Evolutionary conservation across 2,888 invertebrate species (phyloP).

Genomic region (Aporophyla nigra): DNA sequence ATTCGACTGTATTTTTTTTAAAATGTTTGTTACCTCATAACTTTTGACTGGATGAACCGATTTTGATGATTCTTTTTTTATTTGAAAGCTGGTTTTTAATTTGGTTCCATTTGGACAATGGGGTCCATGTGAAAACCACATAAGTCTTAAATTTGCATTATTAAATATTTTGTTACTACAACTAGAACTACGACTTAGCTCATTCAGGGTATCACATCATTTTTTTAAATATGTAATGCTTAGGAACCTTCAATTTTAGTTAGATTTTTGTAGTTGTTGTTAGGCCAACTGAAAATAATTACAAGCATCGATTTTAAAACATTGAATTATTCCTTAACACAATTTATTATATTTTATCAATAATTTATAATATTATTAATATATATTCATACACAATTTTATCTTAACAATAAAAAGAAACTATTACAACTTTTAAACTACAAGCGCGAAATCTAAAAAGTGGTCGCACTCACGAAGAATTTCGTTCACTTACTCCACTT

Average conservation of each 20-base stretch:
- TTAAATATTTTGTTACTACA: neutral
- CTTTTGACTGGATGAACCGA: no score
- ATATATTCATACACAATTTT: conserved; percentile 12
- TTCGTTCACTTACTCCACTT: no score
- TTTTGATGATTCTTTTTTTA: no score
- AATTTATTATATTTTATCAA: conserved; percentile 34
- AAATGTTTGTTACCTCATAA: no score
- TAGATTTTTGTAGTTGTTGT: neutral
- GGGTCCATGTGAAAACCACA: no score
- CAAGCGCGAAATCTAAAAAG: neutral
- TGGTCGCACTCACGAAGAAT: no score
- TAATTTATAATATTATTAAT: neutral
- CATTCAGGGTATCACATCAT: neutral
- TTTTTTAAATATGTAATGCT: neutral
- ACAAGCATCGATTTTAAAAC: neutral
- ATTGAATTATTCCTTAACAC: neutral
- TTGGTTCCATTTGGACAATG: no score
- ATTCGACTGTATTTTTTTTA: no score
- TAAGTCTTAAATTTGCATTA: no score
- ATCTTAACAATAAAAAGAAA: neutral
- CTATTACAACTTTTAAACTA: no score
- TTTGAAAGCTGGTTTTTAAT: no score
- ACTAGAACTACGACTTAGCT: neutral
- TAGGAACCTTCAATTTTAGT: neutral
- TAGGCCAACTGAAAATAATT: neutral